These are phyloP conservation scores for Ctenopoma kingsleyae DNA, from an alignment of 2,797 vertebrate species.

Conservation along the genomic window DNA sequence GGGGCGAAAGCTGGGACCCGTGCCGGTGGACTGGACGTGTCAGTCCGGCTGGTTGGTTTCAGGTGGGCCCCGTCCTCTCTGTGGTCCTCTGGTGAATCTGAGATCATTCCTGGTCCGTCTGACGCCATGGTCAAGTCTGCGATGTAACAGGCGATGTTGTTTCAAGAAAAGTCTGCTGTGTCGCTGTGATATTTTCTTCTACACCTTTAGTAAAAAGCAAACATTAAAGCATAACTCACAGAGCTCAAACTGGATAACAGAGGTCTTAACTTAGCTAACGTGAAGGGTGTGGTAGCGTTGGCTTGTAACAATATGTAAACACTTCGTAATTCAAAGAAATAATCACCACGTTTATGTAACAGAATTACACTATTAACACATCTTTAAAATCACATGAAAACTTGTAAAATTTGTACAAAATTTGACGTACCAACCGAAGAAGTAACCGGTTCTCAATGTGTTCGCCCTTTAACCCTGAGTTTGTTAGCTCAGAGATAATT, in stretches of 20 bases:
- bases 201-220: background rate
- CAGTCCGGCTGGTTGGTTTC: background rate
- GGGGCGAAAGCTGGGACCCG: conserved; percentile 3
- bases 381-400: background rate
- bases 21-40: background rate
- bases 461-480: conserved; percentile 35
- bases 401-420: no score
- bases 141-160: background rate
- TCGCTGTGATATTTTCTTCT: background rate
- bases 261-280: background rate
- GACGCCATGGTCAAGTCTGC: conserved; percentile 59
- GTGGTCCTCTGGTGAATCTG: conserved; percentile 12
- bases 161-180: background rate
- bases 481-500: background rate
- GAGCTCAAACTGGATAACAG: no score
- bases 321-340: background rate
- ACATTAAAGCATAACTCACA: background rate
- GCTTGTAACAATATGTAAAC: background rate
- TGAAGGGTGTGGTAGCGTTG: conserved; percentile 27
- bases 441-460: background rate
- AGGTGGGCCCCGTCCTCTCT: background rate
- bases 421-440: background rate
- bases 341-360: background rate
- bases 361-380: background rate
- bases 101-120: background rate